These are phyloP conservation scores for Pseudomyrmex concolor DNA, from an alignment of 1,140 invertebrate genomes.

Conservation along the genomic window DNA sequence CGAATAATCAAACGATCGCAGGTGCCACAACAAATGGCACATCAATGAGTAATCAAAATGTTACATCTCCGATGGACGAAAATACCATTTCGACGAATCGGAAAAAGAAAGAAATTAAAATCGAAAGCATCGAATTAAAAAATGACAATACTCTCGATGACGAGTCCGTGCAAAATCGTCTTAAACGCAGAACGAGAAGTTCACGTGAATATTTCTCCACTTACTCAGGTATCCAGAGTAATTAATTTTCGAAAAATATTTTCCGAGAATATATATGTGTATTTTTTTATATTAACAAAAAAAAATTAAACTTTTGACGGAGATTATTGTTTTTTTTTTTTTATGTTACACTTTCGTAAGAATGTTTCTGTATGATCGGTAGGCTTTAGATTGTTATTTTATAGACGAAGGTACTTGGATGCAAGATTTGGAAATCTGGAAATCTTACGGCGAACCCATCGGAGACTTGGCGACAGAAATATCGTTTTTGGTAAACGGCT, in stretches of 20 bases:
- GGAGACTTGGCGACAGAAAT: conserved; percentile 78
- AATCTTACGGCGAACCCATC: conserved; percentile 72
- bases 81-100: conserved; percentile 69
- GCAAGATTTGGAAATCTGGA: conserved; percentile 79
- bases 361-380: neutral
- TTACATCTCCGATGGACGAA: conserved; percentile 26
- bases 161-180: conserved; percentile 14
- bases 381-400: neutral
- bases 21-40: no score
- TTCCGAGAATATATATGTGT: neutral
- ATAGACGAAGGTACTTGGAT: conserved; percentile 81
- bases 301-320: neutral
- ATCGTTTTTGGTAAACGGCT: conserved; percentile 82
- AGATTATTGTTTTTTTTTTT: neutral
- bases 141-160: neutral
- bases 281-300: neutral
- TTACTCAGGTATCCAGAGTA: conserved; percentile 72
- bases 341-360: neutral
- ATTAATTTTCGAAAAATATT: neutral
- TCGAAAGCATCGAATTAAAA: neutral
- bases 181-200: conserved; percentile 68
- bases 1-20: neutral
- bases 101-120: conserved; percentile 30
- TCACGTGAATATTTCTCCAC: conserved; percentile 73
- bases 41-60: conserved; percentile 12